Conservation (phyloP, 2,888 invertebrate genomes). For the Pristionchus fissidentatus region DNA sequence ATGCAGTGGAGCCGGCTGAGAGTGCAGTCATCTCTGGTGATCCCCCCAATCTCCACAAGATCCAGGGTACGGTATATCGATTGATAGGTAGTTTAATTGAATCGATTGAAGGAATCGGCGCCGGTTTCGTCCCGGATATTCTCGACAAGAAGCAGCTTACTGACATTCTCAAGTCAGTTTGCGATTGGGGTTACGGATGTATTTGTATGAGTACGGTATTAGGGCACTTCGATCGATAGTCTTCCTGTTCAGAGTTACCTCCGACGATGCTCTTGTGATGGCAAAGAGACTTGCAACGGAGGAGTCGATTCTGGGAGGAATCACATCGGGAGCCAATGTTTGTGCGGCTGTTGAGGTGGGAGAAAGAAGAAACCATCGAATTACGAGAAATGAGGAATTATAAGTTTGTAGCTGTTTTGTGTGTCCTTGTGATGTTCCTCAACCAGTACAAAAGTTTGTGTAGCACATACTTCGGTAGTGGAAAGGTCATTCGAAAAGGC, state of each 20-base stretch:
- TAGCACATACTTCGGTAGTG: neutral
- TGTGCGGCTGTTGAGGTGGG: slow-evolving; percentile 57
- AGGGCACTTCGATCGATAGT: neutral
- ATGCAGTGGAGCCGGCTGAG: slow-evolving; percentile 62
- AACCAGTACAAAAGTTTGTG: neutral
- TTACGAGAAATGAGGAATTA: slow-evolving; percentile 1
- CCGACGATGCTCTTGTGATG: slow-evolving; percentile 52
- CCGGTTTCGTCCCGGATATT: slow-evolving; percentile 59
- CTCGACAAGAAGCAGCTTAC: slow-evolving; percentile 52
- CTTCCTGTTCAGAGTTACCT: neutral
- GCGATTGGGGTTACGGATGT: neutral
- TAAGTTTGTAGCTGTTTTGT: neutral
- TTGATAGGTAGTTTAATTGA: neutral
- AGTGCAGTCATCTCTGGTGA: slow-evolving; percentile 62
- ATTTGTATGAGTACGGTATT: neutral
- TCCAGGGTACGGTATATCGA: slow-evolving; percentile 56
- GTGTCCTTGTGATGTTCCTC: neutral
- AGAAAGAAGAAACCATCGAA: neutral
- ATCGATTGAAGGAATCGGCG: slow-evolving; percentile 58
- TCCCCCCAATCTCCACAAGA: slow-evolving; percentile 57
- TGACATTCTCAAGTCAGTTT: slow-evolving; percentile 54
- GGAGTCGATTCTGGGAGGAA: slow-evolving; percentile 62
- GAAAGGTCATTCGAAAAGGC: too few species aligned
- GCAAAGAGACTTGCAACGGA: slow-evolving; percentile 58
- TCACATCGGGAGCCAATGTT: slow-evolving; percentile 65